Evolutionary conservation across 1,140 invertebrate genomes (phyloP), one percentile per base, ranked within the genome.

Genomic region (Sarcophaga peregrina): DNA sequence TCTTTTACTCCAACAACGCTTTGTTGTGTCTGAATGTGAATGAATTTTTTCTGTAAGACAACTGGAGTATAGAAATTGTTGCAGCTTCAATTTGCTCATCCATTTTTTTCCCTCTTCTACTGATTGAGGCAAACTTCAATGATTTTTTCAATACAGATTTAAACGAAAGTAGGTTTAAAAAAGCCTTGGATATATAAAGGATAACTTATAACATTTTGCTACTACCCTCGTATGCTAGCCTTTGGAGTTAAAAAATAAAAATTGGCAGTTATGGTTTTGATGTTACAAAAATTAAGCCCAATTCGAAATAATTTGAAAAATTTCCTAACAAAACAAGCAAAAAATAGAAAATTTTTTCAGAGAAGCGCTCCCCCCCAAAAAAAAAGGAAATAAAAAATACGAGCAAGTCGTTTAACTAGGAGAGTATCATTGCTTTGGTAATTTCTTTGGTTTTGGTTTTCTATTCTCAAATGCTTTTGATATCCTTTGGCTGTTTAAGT

Each of bases 241-340:
- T 10, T 11, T 74, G 25, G 15, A 45, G 25, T 5, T 46, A 8
- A 45, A 45, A 74, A 74, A 8, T 13, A 52, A 52, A 52, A 52
- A 74, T 74, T 72, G 62, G 17, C 25, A 45, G 75, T 78, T 78
- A 78, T 78, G 75, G 75, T 78, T 78, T 78, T 78, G 48, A 78
- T 78, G 75, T 50, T 37, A 11, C 47, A 50, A 78, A 78, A 78
- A 13, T 52, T 78, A 78, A 78, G 47, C 75, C 47, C 47, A 50
- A 15, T 17, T 50, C 47, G 9, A 6, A 25, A 45, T 7, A 50
- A 52, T 9, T 17, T 7, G 37, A 17, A 17, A 72, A 17, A 17
- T 25, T 25, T 25, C 6, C 6, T 25, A 25, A 72, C 62, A 25
- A 72, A 78, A 50, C 17, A 78, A 78, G 20, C 17, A 46, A 15